Evolutionary conservation across 2,888 invertebrate species (phyloP), one percentile per base, ranked within the genome.

Genomic region (Incurvaria masculella): DNA sequence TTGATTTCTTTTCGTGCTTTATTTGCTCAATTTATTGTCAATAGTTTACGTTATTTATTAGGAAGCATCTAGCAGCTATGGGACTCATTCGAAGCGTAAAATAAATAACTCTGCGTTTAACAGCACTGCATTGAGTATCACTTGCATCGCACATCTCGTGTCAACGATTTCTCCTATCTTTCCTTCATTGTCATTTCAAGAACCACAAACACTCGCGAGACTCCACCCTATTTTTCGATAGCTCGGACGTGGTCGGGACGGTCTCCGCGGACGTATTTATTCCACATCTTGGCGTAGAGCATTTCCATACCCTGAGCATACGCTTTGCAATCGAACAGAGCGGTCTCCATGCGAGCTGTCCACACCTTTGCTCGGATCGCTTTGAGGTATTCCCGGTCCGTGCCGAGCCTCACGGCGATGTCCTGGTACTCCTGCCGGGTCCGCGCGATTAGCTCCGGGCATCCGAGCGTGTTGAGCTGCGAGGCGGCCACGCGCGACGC

Each of bases 341-440:
- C 94, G 60, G 94, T 94, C 21, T 92, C 90, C 2, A 85, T 86
- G 49, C 98, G 84, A 0, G 94, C 93, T 56, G 89, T 81, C 97
- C 98, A 99, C 33, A 99, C 99, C 70, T 95, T 97, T 45, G 93
- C 96, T 46, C 98, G 86, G 62, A 93, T 90, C 18, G 87, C 89
- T 79, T 91, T 94, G 61, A 98, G 84, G 70, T 92, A 33, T n/a
- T 14, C 14, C 3, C 33, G 20, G 16, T 47, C 44, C 4, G 89
- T 95, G 63, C 99, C 99, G 59, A 99, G 82, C 67, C 90, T 87
- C 61, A 95, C 86, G 57, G 98, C 97, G 65, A 99, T 95, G 56
- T 94, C 91, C 74, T 98, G 93, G 71, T 99, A 99, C 65, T 99
- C 97, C 61, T 93, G 90, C 51, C 93, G 82, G 33, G 89, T 90